Evolutionary conservation across 1,140 invertebrate species (phyloP), one percentile per base, ranked within the genome.

Genomic region (Drosophila nannoptera): DNA sequence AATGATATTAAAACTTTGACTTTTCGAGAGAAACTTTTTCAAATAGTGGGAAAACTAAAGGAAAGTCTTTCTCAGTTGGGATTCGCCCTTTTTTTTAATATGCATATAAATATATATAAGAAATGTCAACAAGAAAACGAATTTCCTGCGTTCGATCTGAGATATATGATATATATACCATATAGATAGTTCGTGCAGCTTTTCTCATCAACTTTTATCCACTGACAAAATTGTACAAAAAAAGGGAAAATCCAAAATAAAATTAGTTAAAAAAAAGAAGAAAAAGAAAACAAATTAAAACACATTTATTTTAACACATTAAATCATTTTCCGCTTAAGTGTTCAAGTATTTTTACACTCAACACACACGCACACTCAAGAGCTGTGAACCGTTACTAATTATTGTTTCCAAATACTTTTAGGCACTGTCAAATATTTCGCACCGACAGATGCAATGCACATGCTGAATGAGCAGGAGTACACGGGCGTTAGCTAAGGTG

Each of bases 361-460:
- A 3, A 22, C 22, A 22, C 22, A 22, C 22, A 22, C 22, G 22
- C 22, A 22, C 22, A 22, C 1, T 16, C 8, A 32, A 33, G 32
- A 11, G n/a, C 5, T 35, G 49, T 12, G 40, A 55, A 2, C 22
- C 22, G 1, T 22, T 49, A 74, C 73, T 83, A 80, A 86, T 67
- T 4, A 46, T 49, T 62, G 8, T 80, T 68, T 58, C 48, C 22
- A 50, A 72, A 69, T 81, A 75, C 54, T 88, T 88, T 69, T 87
- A 89, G 87, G 81, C 75, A 87, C 84, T 70, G 87, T 87, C 73
- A 91, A 90, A 83, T 93, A 93, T 82, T 90, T 91, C 73, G 90
- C 91, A 82, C 92, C 92, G 59, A 91, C 90, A 69, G 92, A 92
- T 81, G 92, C 92, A 59, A 91, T 92, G 77, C 89, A 92, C 70